phyloP scores from a whole-genome alignment of 2,888 invertebrate genomes.

The Muschampia plurimacula region DNA sequence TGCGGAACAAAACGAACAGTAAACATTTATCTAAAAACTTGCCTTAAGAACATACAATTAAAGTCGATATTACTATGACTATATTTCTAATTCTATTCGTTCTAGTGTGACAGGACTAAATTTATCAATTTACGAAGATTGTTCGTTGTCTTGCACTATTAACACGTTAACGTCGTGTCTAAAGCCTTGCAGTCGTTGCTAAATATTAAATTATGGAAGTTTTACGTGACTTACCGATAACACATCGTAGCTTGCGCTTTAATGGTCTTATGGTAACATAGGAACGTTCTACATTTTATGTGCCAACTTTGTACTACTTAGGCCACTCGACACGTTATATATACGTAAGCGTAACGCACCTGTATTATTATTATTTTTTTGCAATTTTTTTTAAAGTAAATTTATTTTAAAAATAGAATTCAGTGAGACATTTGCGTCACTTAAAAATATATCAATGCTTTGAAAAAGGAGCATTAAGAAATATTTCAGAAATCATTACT shows the following conservation, averaged over 20 bases:
- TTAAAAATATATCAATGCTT: too few relatives aligned
- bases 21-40: conserved; percentile 47
- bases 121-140: conserved; percentile 80
- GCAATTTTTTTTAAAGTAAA: too few relatives aligned
- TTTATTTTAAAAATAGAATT: too few relatives aligned
- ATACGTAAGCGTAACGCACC: too few relatives aligned
- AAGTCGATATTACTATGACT: conserved; percentile 46
- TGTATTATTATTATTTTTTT: too few relatives aligned
- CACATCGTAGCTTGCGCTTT: conserved; percentile 43
- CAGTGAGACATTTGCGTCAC: too few relatives aligned
- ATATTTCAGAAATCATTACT: too few relatives aligned
- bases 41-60: conserved; percentile 48
- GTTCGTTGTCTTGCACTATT: conserved; percentile 73
- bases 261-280: conserved; percentile 28
- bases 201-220: conserved; percentile 74
- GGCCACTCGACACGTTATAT: too few relatives aligned
- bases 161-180: conserved; percentile 74
- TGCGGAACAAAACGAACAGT: conserved; percentile 61
- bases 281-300: conserved; percentile 27
- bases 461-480: too few relatives aligned
- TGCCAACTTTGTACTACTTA: conserved; percentile 16
- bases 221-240: conserved; percentile 54
- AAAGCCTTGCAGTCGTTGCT: conserved; percentile 59
- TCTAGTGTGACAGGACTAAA: conserved; percentile 70
- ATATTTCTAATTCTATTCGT: conserved; percentile 53